Evolutionary conservation across 1,140 invertebrate genomes (phyloP).

Genomic region (Coptotermes formosanus): DNA sequence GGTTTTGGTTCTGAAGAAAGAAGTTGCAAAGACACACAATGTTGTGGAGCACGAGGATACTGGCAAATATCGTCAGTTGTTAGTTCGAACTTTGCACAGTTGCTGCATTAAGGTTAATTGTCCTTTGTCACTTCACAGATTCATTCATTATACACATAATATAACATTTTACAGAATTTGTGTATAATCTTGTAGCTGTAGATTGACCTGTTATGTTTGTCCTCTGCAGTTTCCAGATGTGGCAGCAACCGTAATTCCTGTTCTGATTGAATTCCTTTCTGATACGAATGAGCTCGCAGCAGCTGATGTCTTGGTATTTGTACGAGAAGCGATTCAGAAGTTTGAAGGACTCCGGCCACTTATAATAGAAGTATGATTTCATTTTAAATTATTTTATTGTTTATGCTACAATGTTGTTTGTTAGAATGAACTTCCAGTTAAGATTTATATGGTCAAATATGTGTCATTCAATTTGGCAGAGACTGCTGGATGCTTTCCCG

Average conservation of each 20-base stretch:
- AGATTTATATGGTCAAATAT: background rate
- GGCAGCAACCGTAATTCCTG: slow-evolving; percentile 88
- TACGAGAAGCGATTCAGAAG: slow-evolving; percentile 91
- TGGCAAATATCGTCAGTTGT: slow-evolving; percentile 91
- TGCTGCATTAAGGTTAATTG: slow-evolving; percentile 78
- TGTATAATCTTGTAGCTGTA: background rate
- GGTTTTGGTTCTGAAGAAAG: slow-evolving; percentile 75
- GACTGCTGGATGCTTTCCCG: slow-evolving; percentile 77
- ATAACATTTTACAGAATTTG: background rate
- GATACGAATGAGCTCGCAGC: slow-evolving; percentile 94
- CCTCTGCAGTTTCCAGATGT: slow-evolving; percentile 86
- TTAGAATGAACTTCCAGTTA: background rate
- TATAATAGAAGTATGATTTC: slow-evolving; percentile 66
- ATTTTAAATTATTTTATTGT: slow-evolving; percentile 31
- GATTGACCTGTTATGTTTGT: no score
- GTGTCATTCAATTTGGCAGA: slow-evolving; percentile 47
- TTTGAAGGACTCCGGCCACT: slow-evolving; percentile 75
- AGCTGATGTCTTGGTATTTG: slow-evolving; percentile 90
- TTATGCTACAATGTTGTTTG: background rate
- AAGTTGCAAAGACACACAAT: slow-evolving; percentile 88
- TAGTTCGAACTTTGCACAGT: slow-evolving; percentile 92
- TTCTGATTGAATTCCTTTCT: slow-evolving; percentile 93
- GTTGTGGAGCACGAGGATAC: slow-evolving; percentile 90
- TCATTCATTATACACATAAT: background rate
- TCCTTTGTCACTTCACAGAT: background rate